Evolutionary conservation across 1,140 invertebrate species (phyloP), one percentile per base, ranked within the genome.

Genomic region (Colletes latitarsis): DNA sequence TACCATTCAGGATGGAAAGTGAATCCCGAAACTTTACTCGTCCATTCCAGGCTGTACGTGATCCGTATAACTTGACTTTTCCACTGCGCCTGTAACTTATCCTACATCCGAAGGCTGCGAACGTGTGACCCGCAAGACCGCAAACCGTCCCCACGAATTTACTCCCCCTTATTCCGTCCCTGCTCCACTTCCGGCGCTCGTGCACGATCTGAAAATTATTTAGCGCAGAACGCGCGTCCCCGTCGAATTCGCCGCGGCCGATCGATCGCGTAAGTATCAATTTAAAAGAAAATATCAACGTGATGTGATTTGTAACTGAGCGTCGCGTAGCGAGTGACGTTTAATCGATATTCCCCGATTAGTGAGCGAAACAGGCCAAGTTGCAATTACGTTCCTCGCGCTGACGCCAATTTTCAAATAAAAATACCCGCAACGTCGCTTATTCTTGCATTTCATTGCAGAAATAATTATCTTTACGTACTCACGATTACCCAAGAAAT

Each of bases 11-110:
- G 53, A 72, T 75, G 72, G 53, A 81, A 81, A 77, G 68, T 77
- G 79, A 85, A 85, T 85, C 67, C 57, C 57, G 71, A 85, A 86
- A 82, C 83, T 86, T 84, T 62, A 58, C 69, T 85, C 84, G 55
- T 58, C 60, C 70, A 72, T 81, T 77, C 30, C 10, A 15, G 68
- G 60, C 15, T 62, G 71, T 55, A 86, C 84, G 84, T 85, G 84
- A 85, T 85, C 84, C 68, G 84, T 85, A 68, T 86, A 79, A 85
- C 62, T 43, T 30, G 57, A 55, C 77, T 72, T 72, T 72, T 63
- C 80, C 67, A 66, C 19, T 75, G 75, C 79, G 82, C 41, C 58
- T 62, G 64, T 73, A 75, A 82, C 83, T 86, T 86, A 85, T 82
- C 67, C 83, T 41, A 75, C 75, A 76, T 86, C 46, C 67, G 83